Evolutionary conservation across 2,113 vertebrate species (phyloP).

Genomic region (Serinus canaria): DNA sequence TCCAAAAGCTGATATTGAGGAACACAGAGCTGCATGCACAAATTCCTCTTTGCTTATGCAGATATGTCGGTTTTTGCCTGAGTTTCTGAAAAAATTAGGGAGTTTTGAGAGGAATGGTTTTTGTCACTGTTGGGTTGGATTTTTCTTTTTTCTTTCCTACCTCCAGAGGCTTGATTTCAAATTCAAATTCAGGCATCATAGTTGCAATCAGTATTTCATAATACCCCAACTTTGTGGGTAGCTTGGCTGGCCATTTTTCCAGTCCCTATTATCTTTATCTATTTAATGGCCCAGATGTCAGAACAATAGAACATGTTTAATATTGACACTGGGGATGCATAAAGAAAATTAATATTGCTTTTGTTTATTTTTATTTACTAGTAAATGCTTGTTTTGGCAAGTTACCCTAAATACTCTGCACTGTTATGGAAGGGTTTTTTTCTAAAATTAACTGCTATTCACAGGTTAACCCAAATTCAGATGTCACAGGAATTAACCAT

Average conservation of each 20-base stretch:
- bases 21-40: not conserved
- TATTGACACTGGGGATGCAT: slow-evolving; percentile 54
- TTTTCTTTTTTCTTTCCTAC: not conserved
- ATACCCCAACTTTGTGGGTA: slow-evolving; percentile 19
- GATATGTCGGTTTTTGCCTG: not conserved
- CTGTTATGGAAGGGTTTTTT: not conserved
- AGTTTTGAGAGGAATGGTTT: not conserved
- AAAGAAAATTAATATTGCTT: slow-evolving; percentile 56
- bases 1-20: not conserved
- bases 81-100: not conserved
- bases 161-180: not conserved
- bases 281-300: slow-evolving; percentile 59
- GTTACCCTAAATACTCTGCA: not conserved
- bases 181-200: not conserved
- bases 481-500: not conserved
- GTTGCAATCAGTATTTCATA: slow-evolving; percentile 14
- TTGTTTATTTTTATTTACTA: slow-evolving; percentile 31
- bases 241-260: slow-evolving; percentile 25
- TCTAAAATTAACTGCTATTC: not conserved
- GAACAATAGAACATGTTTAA: slow-evolving; percentile 58
- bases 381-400: slow-evolving; percentile 7
- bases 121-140: not conserved
- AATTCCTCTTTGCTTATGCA: not conserved
- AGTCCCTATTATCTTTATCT: slow-evolving; percentile 47
- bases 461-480: slow-evolving; percentile 1